These are phyloP conservation scores for Furnarius figulus DNA, from an alignment of 2,113 vertebrate species.

Conservation along the genomic window DNA sequence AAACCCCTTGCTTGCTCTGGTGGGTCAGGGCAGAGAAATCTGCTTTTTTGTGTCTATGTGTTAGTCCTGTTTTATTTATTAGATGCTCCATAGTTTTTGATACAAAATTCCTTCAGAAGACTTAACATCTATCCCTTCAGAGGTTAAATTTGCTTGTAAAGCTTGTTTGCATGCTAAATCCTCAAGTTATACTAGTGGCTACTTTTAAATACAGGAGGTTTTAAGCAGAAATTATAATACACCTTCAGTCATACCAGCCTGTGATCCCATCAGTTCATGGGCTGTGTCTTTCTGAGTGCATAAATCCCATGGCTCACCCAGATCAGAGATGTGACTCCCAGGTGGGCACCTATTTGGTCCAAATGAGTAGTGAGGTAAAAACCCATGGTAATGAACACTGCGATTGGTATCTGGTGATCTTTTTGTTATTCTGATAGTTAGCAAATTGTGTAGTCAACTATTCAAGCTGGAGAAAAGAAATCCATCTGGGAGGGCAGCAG, in stretches of 20 bases:
- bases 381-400: neutral
- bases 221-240: neutral
- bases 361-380: accelerated
- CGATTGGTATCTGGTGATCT: neutral
- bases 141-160: neutral
- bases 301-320: neutral
- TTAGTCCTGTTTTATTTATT: neutral
- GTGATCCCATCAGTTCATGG: neutral
- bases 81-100: neutral
- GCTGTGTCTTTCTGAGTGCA: neutral
- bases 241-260: neutral
- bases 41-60: neutral
- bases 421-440: neutral
- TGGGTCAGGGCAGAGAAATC: neutral
- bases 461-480: neutral
- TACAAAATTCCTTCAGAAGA: neutral
- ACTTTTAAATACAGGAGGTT: neutral
- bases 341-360: neutral
- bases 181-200: neutral
- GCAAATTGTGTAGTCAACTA: neutral
- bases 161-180: neutral
- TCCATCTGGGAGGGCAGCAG: neutral
- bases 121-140: neutral
- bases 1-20: neutral
- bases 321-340: neutral